Evolutionary conservation across 2,888 invertebrate species (phyloP).

Genomic region (Drepanosiphum platanoidis): DNA sequence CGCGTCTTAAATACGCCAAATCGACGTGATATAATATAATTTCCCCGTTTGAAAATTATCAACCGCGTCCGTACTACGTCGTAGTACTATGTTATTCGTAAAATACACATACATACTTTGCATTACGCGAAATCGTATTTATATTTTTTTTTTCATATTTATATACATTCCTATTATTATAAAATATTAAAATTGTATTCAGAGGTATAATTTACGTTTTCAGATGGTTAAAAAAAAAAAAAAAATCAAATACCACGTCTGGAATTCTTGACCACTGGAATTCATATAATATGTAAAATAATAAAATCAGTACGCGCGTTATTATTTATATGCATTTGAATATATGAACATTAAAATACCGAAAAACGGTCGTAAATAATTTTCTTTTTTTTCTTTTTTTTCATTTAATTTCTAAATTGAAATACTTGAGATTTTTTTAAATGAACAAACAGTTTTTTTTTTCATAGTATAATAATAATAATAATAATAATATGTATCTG

Average conservation of each 20-base stretch:
- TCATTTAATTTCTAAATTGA: slow-evolving; percentile 13
- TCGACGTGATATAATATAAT: too few relatives aligned
- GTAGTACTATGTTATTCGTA: too few relatives aligned
- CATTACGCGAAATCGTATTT: too few relatives aligned
- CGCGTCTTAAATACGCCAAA: too few relatives aligned
- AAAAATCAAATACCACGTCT: not conserved
- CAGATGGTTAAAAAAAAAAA: not conserved
- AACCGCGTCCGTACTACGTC: too few relatives aligned
- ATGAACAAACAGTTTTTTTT: not conserved
- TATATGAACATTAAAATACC: slow-evolving; percentile 24
- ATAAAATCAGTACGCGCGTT: not conserved
- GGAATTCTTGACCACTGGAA: slow-evolving; percentile 23
- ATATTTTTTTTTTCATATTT: too few relatives aligned
- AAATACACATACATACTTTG: too few relatives aligned
- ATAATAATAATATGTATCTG: not conserved
- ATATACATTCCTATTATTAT: too few relatives aligned
- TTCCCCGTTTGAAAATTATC: too few relatives aligned
- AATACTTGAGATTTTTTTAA: slow-evolving; percentile 21
- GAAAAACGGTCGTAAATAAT: not conserved
- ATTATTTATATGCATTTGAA: not conserved
- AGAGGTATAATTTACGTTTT: not conserved
- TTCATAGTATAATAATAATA: not conserved
- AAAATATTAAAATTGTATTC: too few relatives aligned
- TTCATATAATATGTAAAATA: not conserved
- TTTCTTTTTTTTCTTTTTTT: not conserved